Base-by-base conservation (phyloP, 2,113 vertebrate species). In the Gavialis gangeticus region DNA sequence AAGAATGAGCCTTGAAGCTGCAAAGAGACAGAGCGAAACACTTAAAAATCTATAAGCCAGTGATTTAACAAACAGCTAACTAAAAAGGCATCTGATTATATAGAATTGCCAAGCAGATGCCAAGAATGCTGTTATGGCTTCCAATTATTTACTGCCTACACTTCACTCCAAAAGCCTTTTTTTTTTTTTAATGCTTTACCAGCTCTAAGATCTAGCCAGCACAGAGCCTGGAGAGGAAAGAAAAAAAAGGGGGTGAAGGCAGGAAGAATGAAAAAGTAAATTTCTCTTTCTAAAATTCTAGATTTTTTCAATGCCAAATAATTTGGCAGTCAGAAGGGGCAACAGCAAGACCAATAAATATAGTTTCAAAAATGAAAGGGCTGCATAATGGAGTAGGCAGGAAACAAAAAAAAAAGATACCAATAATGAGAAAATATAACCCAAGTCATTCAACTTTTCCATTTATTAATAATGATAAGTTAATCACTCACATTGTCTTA, bases 1-100 rank as follows among this genome's bases (percentile, higher is more conserved):
- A 94, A 85, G n/a, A 37, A 56, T 75, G 59, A 94, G 37, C 30
- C 69, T 83, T 63, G 73, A 75, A 94, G 55, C 58, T 84, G 24
- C 84, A 81, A 14, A 67, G 63, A 94, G 87, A 83, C 63, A 75
- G n/a, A 75, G 37, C 5, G 1, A 95, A 89, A 89, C 86, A 89
- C 79, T 96, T 92, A 88, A 90, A 97, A 96, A 94, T 93, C 92
- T 89, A 94, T 90, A 96, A 96, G 96, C 59, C 75, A 75, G 73
- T 59, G 66, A 94, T 97, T 95, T 96, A 93, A 95, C 85, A 96
- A 96, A 89, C 91, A 84, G 30, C 90, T 96, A 94, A 96, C 93
- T 92, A 92, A 95, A 94, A 96, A 94, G 88, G 80, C 46, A 96
- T 88, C 93, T 75, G 91, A 97, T 96, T 92, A 94, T 88, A 86